Evolutionary conservation across 1,140 invertebrate species (phyloP).

Genomic region (Pogonognathellus flavescens): DNA sequence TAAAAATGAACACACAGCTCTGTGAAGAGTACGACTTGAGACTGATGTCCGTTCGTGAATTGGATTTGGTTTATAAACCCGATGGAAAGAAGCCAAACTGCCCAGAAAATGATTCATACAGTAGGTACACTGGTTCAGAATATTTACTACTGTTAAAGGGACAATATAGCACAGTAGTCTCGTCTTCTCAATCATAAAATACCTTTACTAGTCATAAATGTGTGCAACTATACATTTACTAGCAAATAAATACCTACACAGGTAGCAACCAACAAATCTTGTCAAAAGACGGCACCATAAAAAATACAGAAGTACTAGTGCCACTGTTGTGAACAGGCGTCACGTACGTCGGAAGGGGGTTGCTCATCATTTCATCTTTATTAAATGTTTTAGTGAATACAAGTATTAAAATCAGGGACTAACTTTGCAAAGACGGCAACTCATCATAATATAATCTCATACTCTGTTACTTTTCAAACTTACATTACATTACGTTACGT

Average conservation of each 20-base stretch:
- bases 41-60: conserved; percentile 11
- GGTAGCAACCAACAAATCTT: not conserved
- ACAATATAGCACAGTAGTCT: not conserved
- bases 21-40: not conserved
- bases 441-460: no score
- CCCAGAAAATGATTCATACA: conserved; percentile 24
- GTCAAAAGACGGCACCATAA: not conserved
- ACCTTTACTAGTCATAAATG: not conserved
- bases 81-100: conserved; percentile 1
- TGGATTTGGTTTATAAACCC: conserved; percentile 24
- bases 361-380: not conserved
- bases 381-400: not conserved
- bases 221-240: not conserved
- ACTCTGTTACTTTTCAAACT: not conserved
- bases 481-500: not conserved
- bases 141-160: not conserved
- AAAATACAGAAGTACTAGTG: not conserved
- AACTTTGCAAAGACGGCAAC: not conserved
- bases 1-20: not conserved
- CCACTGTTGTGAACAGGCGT: not conserved
- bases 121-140: not conserved
- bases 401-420: conserved; percentile 9
- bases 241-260: not conserved
- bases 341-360: conserved; percentile 1
- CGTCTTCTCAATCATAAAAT: conserved; percentile 2